phyloP scores from a whole-genome alignment of 1,140 invertebrate genomes.

The Leptinotarsa lineolata region DNA sequence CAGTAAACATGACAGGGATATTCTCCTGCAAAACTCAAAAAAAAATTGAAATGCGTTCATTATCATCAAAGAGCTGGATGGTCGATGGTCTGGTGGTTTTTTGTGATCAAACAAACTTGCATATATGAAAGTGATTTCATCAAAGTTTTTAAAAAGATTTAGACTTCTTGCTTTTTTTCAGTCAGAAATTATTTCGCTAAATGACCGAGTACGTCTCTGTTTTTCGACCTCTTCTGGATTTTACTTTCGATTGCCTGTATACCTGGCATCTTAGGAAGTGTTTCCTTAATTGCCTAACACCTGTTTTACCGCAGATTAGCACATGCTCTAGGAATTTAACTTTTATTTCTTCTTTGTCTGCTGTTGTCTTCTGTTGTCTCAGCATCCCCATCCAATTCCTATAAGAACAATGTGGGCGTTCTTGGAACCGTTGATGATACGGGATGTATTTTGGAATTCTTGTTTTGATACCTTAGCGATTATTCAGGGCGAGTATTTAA shows the following conservation, averaged over 20 bases:
- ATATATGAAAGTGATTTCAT: too few relatives aligned
- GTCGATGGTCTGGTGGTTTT: too few relatives aligned
- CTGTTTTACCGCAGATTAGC: conserved; percentile 18
- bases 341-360: conserved; percentile 24
- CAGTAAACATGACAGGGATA: too few relatives aligned
- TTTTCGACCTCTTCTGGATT: neutral
- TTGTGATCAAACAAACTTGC: too few relatives aligned
- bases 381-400: neutral
- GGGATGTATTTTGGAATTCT: neutral
- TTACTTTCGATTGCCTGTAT: conserved; percentile 20
- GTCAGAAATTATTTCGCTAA: too few relatives aligned
- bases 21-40: too few relatives aligned
- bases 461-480: too few relatives aligned
- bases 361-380: neutral
- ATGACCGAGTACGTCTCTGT: conserved; percentile 2
- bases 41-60: too few relatives aligned
- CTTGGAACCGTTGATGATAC: neutral
- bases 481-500: too few relatives aligned
- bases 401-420: neutral
- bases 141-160: too few relatives aligned
- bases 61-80: too few relatives aligned
- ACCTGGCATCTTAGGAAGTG: conserved; percentile 19
- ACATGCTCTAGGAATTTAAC: conserved; percentile 19
- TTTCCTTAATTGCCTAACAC: conserved; percentile 28
- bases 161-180: too few relatives aligned